A percentile compares a stretch with the other conserved stretches of the same genome.
These are phyloP conservation scores for Rhagonycha fulva DNA, from an alignment of 2,888 invertebrate genomes.

Conservation along the genomic window DNA sequence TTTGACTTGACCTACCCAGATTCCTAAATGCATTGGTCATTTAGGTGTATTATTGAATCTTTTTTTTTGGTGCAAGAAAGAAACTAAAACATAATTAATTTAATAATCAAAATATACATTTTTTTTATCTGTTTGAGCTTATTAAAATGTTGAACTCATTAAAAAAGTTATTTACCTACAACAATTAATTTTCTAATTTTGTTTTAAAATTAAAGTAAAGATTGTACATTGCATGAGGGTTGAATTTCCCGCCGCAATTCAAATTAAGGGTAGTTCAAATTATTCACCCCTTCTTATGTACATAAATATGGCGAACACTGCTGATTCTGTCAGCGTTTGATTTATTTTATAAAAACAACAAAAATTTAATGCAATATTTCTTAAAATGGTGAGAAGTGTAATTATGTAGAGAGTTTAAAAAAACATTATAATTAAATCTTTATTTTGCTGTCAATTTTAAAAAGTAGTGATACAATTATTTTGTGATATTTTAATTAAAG, in stretches of 20 bases:
- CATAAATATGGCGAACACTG: constrained; percentile 36
- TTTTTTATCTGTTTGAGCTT: too few species aligned
- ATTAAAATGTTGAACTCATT: too few species aligned
- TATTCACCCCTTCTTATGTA: constrained; percentile 28
- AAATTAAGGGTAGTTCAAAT: constrained; percentile 2
- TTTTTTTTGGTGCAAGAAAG: too few species aligned
- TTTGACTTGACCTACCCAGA: too few species aligned
- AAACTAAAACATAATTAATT: too few species aligned
- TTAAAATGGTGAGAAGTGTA: not conserved
- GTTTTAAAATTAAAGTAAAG: not conserved
- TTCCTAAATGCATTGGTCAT: too few species aligned
- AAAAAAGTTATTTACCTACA: not conserved
- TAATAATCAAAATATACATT: too few species aligned
- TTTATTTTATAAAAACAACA: not conserved
- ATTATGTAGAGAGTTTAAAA: not conserved
- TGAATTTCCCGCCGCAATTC: not conserved
- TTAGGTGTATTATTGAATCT: too few species aligned
- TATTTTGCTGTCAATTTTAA: not conserved
- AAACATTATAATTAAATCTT: not conserved
- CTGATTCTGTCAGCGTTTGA: constrained; percentile 34
- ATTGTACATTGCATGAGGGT: not conserved
- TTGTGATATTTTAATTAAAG: not conserved
- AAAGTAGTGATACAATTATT: not conserved
- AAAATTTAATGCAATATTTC: not conserved
- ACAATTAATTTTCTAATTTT: not conserved